Base-by-base conservation (phyloP, 1,140 invertebrate genomes). In the Cyphomyrmex costatus region DNA sequence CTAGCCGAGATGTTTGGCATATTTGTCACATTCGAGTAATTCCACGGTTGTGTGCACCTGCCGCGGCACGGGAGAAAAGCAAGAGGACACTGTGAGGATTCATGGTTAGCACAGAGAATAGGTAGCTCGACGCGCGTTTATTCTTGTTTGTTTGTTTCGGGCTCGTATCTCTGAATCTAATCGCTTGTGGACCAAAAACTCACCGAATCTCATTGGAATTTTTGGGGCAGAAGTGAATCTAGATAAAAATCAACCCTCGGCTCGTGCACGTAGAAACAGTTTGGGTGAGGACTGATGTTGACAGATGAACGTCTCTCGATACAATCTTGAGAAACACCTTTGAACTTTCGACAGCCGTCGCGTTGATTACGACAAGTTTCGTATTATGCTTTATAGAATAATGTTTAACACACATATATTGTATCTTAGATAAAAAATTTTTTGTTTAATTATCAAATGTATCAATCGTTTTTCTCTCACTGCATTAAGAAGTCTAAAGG, bases 21-120 rank as follows among this genome's bases (percentile, higher is more conserved):
- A 94, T 95, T 95, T 95, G 94, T 94, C 94, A 93, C 94, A 94
- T 94, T 92, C 92, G 92, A 94, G 93, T 94, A 94, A 95, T 95
- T 94, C 93, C 88, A 92, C 61, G 85, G 80, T 89, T 79, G 76
- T 90, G 83, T 89, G 93, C 93, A 94, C 93, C 94, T 94, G 94
- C 92, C 82, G 71, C 84, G 80, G 84, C 84, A 86, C 61, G 68
- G 14, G 46, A 86, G 85, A 89, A 79, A 36, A 65, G 78, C 79
- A 56, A 86, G 61, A 87, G 73, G 66, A 92, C 86, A 92, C 87
- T 86, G 49, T 63, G 66, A 86, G 85, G 83, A 89, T 89, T 92
- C 83, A 85, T 79, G 84, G 87, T 86, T 76, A 79, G 76, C 87
- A 68, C 78, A 71, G 79, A 86, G 86, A 86, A 89, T 86, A 92